Conservation (phyloP, 2,888 invertebrate genomes). For the Thereva nobilitata region DNA sequence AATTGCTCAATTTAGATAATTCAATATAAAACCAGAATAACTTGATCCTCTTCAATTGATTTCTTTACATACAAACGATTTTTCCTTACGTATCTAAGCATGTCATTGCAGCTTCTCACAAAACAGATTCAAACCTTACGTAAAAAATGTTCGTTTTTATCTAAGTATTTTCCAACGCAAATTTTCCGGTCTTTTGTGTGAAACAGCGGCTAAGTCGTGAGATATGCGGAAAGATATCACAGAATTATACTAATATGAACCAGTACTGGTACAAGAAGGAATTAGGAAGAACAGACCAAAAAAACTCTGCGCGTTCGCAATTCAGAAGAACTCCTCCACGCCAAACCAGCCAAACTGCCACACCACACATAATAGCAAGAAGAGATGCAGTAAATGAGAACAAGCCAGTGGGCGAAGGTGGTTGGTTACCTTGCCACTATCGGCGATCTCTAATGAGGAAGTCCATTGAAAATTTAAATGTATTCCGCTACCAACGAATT, state of each 20-base stretch:
- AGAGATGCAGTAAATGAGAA: constrained; percentile 38
- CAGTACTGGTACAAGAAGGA: constrained; percentile 38
- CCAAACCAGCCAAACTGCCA: not conserved
- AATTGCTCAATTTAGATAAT: too few species aligned
- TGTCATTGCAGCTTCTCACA: not conserved
- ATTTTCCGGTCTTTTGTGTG: constrained; percentile 35
- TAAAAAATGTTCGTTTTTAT: not conserved
- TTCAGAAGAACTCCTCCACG: not conserved
- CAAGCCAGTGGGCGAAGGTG: constrained; percentile 39
- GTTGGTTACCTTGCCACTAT: constrained; percentile 28
- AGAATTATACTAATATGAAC: constrained; percentile 42
- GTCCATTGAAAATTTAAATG: constrained; percentile 43
- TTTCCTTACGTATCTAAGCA: too few species aligned
- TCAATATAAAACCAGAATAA: too few species aligned
- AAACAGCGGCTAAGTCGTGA: constrained; percentile 39
- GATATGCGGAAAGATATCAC: constrained; percentile 40
- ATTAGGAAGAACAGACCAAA: constrained; percentile 34
- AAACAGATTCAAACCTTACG: not conserved
- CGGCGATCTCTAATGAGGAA: constrained; percentile 41
- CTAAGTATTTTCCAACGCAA: constrained; percentile 29
- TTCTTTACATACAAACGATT: too few species aligned
- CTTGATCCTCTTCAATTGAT: too few species aligned
- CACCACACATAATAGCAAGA: constrained; percentile 19
- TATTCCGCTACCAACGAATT: constrained; percentile 41
- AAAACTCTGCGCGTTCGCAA: constrained; percentile 1